These are phyloP conservation scores for Galaxias olidus DNA, from an alignment of 2,797 vertebrate genomes.

Conservation along the genomic window DNA sequence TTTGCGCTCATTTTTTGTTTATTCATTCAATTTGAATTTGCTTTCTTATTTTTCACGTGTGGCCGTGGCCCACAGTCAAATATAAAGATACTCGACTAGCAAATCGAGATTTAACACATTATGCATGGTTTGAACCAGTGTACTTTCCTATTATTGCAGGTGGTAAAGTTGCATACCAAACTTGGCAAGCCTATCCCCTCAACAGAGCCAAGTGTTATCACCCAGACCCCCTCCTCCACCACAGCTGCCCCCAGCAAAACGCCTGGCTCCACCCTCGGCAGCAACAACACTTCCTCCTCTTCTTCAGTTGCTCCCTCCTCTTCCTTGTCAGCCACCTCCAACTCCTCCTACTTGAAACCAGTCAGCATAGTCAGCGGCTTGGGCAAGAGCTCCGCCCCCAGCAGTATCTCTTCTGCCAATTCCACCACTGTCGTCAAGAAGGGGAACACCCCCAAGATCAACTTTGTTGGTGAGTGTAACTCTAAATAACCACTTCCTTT, in stretches of 20 bases:
- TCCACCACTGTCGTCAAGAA: conserved; percentile 84
- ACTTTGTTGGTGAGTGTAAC: conserved; percentile 89
- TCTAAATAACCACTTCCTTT: no score
- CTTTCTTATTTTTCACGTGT: no score
- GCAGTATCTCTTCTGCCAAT: conserved; percentile 56
- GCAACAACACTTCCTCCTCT: conserved; percentile 71
- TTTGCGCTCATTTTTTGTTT: no score
- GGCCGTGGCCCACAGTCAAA: no score
- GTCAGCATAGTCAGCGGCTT: conserved; percentile 71
- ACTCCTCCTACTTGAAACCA: conserved; percentile 81
- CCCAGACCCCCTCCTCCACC: conserved; percentile 83
- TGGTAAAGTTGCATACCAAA: conserved; percentile 97
- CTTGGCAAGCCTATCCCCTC: conserved; percentile 98
- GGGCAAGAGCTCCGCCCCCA: conserved; percentile 66
- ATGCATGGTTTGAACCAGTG: no score
- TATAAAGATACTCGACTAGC: no score
- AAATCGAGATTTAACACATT: no score
- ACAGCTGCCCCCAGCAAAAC: conserved; percentile 83
- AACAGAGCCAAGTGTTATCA: conserved; percentile 93
- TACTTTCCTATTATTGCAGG: conserved; percentile 67
- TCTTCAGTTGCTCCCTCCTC: conserved; percentile 65
- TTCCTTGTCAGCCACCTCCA: conserved; percentile 71
- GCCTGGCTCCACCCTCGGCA: conserved; percentile 75
- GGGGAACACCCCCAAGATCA: conserved; percentile 93
- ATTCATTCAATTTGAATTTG: no score